phyloP scores from a whole-genome alignment of 2,113 vertebrate genomes.

The Xyliphius kryptos region DNA sequence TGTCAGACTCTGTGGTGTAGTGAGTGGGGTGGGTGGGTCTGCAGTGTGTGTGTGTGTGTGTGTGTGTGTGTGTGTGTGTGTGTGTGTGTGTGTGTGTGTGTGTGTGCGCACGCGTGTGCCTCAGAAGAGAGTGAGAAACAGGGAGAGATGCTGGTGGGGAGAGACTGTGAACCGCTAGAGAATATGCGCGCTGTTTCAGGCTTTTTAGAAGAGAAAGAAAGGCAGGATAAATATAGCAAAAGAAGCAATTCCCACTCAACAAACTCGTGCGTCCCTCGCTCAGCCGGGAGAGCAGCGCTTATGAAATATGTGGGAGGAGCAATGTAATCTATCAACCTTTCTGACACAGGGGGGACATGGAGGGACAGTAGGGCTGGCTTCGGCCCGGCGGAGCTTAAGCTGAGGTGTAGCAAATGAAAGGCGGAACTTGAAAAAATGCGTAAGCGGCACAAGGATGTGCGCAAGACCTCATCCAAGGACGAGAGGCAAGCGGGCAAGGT shows the following conservation, averaged over 20 bases:
- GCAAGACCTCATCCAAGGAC: conserved; percentile 10
- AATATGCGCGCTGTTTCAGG: conserved; percentile 39
- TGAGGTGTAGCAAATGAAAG: conserved; percentile 36
- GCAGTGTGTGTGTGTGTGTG: conserved; percentile 10
- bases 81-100: conserved; percentile 11
- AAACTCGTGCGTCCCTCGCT: conserved; percentile 48
- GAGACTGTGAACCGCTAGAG: conserved; percentile 32
- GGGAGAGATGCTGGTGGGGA: conserved; percentile 6
- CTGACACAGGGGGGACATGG: conserved; percentile 46
- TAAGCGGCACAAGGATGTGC: neutral
- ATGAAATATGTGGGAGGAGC: conserved; percentile 58
- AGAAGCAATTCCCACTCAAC: conserved; percentile 51
- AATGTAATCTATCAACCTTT: conserved; percentile 59
- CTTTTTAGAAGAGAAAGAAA: conserved; percentile 39
- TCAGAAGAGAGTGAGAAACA: neutral
- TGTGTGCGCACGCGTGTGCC: conserved; percentile 25
- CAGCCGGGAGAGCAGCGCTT: conserved; percentile 48
- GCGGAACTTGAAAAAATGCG: conserved; percentile 8
- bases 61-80: conserved; percentile 13
- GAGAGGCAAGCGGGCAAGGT: neutral
- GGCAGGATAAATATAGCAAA: conserved; percentile 55
- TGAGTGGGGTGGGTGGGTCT: conserved; percentile 25
- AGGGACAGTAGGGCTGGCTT: conserved; percentile 20
- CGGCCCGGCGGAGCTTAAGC: conserved; percentile 12
- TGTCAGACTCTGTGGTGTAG: conserved; percentile 14